Evolutionary conservation across 2,113 vertebrate species (phyloP), one percentile per base, ranked within the genome.

Genomic region (Ictalurus furcatus): DNA sequence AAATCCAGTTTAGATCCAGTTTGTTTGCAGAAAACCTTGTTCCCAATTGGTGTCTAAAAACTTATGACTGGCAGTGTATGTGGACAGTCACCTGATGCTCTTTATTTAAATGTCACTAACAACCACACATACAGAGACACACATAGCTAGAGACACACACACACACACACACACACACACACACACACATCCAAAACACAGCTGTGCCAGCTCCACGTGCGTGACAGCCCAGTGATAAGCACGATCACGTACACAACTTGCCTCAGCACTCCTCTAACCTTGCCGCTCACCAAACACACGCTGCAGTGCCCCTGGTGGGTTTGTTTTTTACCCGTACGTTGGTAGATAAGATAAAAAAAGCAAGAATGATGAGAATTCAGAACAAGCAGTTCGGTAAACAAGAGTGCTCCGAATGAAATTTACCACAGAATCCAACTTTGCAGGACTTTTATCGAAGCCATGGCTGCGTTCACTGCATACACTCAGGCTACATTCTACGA

Each of bases 191-290:
- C 71, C 48, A 83, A 76, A 73, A 81, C 52, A 84, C 40, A 84
- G 17, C 81, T 40, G 30, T 61, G 81, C 81, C 54, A 37, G 25
- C 40, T 83, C 80, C 82, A 44, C 48, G 61, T 44, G 81, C 28
- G 2, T 87, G 58, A 84, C 23, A 30, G 65, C 34, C n/a, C 17
- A 17, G 6, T 4, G 48, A 82, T 6, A 1, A 81, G 88, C 58
- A 30, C 7, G 69, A 82, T 69, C 85, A 90, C 56, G 69, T 84
- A 87, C 58, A 79, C 80, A 84, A 61, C 25, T 12, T 28, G 54
- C 73, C 80, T 73, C 44, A 61, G n/a, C 21, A n/a, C 58, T 81
- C 40, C 78, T 5, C 8, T 58, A 48, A 79, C 44, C 74, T n/a
- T 78, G 40, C 56, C 37, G 73, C 16, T 19, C 30, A 61, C 23